These are phyloP conservation scores for Slavum lentiscoides DNA, from an alignment of 2,888 invertebrate genomes.

Conservation along the genomic window DNA sequence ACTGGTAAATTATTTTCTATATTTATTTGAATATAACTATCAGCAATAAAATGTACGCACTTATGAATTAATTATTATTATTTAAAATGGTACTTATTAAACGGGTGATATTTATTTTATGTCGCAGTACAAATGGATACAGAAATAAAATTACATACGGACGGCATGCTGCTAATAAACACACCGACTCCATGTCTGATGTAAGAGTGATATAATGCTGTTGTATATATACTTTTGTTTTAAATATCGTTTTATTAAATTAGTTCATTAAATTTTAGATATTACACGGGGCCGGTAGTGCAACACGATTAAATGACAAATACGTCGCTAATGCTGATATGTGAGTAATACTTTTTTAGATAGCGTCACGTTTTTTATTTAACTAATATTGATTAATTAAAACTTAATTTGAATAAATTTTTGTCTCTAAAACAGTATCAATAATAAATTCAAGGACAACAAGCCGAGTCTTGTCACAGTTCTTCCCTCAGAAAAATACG, in stretches of 20 bases:
- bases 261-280: slow-evolving; percentile 22
- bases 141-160: slow-evolving; percentile 38
- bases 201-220: slow-evolving; percentile 5
- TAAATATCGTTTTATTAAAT: not conserved
- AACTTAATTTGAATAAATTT: not conserved
- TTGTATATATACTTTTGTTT: not conserved
- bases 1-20: no score
- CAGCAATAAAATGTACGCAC: not conserved
- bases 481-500: slow-evolving; percentile 47
- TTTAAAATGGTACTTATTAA: not conserved
- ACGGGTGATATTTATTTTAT: not conserved
- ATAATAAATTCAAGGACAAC: slow-evolving; percentile 47
- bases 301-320: slow-evolving; percentile 48
- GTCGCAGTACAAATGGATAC: slow-evolving; percentile 31
- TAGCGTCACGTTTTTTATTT: not conserved
- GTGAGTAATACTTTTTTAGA: slow-evolving; percentile 22
- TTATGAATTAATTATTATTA: not conserved
- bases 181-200: slow-evolving; percentile 42
- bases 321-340: slow-evolving; percentile 47
- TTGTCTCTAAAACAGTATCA: slow-evolving; percentile 13
- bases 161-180: slow-evolving; percentile 48
- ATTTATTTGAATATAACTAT: not conserved
- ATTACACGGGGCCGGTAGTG: slow-evolving; percentile 41
- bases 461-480: slow-evolving; percentile 48
- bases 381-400: not conserved